Percentiles rank a stretch among this genome's conserved stretches.
These are phyloP conservation scores for Scolopax rusticola DNA, from an alignment of 2,797 vertebrate genomes.

Conservation along the genomic window DNA sequence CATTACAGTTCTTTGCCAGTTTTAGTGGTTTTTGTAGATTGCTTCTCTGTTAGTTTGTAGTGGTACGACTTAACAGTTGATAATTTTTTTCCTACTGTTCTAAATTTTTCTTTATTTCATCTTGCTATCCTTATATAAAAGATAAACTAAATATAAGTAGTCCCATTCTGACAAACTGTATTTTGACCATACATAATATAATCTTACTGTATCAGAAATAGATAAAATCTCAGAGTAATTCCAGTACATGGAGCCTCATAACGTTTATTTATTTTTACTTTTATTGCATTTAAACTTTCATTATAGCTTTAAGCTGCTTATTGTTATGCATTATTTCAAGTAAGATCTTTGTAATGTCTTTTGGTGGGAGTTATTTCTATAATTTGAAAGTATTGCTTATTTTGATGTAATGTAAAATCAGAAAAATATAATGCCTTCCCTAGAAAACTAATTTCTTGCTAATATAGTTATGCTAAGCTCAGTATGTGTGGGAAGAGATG, in stretches of 20 bases:
- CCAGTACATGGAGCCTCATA: neutral
- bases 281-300: neutral
- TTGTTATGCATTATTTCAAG: neutral
- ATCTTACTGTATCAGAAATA: neutral
- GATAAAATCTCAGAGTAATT: neutral
- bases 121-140: neutral
- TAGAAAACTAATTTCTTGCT: constrained; percentile 21
- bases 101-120: neutral
- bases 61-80: neutral
- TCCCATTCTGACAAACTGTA: neutral
- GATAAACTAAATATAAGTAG: neutral
- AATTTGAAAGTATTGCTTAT: neutral
- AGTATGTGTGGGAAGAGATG: constrained; percentile 32
- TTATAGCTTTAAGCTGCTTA: neutral
- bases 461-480: neutral
- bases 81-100: neutral
- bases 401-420: neutral
- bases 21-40: neutral
- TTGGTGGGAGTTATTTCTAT: neutral
- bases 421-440: neutral
- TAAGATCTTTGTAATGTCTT: neutral
- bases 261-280: neutral
- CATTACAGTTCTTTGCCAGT: neutral
- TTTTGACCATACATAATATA: neutral
- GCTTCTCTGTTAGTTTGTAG: neutral